Evolutionary conservation across 2,797 vertebrate species (phyloP), one percentile per base, ranked within the genome.

Genomic region (Rhynchonycteris naso): DNA sequence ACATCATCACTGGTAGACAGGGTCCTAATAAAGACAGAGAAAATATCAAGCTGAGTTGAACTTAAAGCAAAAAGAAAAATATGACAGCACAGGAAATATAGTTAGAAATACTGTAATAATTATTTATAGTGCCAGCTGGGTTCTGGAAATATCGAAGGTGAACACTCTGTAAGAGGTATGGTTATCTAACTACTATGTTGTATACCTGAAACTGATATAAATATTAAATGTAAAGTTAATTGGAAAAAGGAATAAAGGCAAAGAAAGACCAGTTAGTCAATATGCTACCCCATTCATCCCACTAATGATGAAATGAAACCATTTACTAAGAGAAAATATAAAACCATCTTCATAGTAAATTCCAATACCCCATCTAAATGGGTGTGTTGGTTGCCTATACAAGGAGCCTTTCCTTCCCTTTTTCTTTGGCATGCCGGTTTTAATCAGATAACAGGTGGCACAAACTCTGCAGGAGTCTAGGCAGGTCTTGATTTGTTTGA

Each of bases 1-100:
- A 99, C 99, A 83, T 99, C 99, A 85, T 99, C 99, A 0, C 99
- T 99, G 96, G 96, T 99, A 88, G 99, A 99, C 75, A 99, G 97
- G 66, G 99, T 99, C 98, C 99, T 99, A 75, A 38, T 50, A 47
- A 56, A 75, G 59, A 96, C 28, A 96, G 95, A 96, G 94, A 54
- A 69, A n/a, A 72, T 30, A 81, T 74, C 50, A 91, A 87, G n/a
- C 43, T 59, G 66, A 95, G 30, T 22, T 75, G 86, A 90, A 90
- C 15, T 21, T 68, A 90, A 86, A 84, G 2, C n/a, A 56, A 3
- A 78, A 52, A 72, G 56, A 69, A 10, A 78, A 56, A 43, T 63
- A 75, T 52, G 24, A 26, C n/a, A 26, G 54, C 52, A 58, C 3
- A 58, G n/a, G 21, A 22, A 78, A 58, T 35, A 58, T 3, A 58